Evolutionary conservation across 2,888 invertebrate genomes (phyloP), one percentile per base, ranked within the genome.

Genomic region (Cataglyphis livida): DNA sequence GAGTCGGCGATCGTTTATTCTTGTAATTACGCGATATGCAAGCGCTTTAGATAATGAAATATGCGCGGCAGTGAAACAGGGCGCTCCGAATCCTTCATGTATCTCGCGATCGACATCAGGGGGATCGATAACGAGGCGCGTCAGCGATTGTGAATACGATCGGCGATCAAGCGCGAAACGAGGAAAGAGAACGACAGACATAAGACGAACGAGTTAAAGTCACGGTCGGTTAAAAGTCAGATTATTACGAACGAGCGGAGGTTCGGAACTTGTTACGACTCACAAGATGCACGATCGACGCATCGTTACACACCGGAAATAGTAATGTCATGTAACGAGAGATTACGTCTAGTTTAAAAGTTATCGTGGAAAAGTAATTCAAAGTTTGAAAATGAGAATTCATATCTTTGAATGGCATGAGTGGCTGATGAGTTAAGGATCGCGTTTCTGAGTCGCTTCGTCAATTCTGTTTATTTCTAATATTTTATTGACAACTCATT

Each of bases 1-100:
- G 64, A 68, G 82, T 59, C 66, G 74, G 57, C 68, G 74, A 57
- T 65, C 85, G 88, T 87, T 87, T 88, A 88, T 87, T 87, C 86
- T 79, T 66, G 75, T 81, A 64, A 76, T 76, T 74, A 78, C 78
- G 62, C 81, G 78, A 70, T 78, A 78, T 59, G 78, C 41, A 15
- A 70, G 78, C 57, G 78, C 78, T 71, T 71, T 44, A 44, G 78
- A 79, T 79, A 71, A 79, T 79, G 78, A 79, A 79, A 71, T 59
- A 71, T 70, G 12, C 51, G 51, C 25, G 44, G 35, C 38, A 71
- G 74, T 81, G 59, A 83, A 68, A 51, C 71, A 70, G 51, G 65
- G 64, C 66, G 68, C 76, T 57, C n/a, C n/a, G 44, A 0, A 3
- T n/a, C 61, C 12, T 61, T 48, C 51, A 51, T n/a, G 51, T 51